Evolutionary conservation across 2,113 vertebrate species (phyloP).

Genomic region (Empidonax alnorum): DNA sequence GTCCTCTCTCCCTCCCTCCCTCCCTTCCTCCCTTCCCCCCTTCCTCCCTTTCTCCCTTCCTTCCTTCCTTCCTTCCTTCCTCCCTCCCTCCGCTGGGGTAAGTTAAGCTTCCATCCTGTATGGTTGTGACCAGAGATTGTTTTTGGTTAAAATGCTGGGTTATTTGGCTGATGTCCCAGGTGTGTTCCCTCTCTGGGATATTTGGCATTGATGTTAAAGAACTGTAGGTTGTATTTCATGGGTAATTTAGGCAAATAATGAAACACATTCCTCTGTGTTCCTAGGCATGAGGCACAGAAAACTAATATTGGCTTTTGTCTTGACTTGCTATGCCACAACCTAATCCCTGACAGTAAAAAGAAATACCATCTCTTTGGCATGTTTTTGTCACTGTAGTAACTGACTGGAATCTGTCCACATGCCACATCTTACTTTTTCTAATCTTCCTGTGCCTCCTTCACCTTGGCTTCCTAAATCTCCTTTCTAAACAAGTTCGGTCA

Average conservation of each 20-base stretch:
- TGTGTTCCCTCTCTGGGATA: background rate
- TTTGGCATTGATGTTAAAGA: background rate
- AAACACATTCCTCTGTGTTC: conserved; percentile 4
- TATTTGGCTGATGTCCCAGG: background rate
- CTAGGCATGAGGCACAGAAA: background rate
- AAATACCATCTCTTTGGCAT: background rate
- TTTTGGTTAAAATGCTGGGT: background rate
- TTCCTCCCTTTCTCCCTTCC: background rate
- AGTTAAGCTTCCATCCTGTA: background rate
- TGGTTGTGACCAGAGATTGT: background rate
- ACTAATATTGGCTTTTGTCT: background rate
- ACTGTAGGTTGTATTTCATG: background rate
- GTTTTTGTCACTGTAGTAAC: background rate
- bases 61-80: fast-evolving
- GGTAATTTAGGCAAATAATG: conserved; percentile 12
- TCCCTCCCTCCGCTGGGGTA: background rate
- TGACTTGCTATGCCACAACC: background rate
- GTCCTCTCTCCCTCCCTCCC: background rate
- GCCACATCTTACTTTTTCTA: background rate
- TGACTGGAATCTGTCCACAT: background rate
- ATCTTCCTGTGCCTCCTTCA: background rate
- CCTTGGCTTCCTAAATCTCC: background rate
- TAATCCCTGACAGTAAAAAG: background rate
- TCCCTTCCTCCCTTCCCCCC: fast-evolving
- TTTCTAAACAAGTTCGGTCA: background rate